Evolutionary conservation across 2,888 invertebrate genomes (phyloP).

Genomic region (Myathropa florea): DNA sequence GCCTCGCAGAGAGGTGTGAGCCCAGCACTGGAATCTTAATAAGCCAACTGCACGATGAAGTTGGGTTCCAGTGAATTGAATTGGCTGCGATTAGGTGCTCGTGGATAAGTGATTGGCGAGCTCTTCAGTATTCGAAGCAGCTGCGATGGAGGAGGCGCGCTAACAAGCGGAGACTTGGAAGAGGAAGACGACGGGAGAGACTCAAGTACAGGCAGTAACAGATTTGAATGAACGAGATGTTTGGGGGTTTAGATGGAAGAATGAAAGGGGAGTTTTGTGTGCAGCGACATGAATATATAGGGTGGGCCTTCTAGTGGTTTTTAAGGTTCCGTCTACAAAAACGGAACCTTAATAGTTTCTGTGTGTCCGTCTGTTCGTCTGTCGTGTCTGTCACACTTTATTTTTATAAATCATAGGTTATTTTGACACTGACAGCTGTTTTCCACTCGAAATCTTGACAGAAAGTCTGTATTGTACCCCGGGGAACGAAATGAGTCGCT

Average conservation of each 20-base stretch:
- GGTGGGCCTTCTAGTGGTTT: too few relatives aligned
- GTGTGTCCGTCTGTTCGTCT: too few relatives aligned
- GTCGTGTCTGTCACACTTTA: too few relatives aligned
- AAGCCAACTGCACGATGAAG: background rate
- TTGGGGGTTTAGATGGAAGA: background rate
- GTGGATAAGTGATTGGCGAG: constrained; percentile 8
- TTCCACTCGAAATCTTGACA: too few relatives aligned
- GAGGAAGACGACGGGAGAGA: background rate
- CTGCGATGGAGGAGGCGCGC: constrained; percentile 22
- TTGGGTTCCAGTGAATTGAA: constrained; percentile 12
- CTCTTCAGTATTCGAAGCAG: constrained; percentile 52
- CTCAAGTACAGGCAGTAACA: background rate
- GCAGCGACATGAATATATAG: too few relatives aligned
- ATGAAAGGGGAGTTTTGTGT: too few relatives aligned
- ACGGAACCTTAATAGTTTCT: too few relatives aligned
- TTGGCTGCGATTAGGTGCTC: background rate
- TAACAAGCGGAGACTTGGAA: background rate
- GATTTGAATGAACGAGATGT: background rate
- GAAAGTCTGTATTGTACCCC: too few relatives aligned
- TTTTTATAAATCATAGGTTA: too few relatives aligned
- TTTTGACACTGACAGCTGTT: too few relatives aligned
- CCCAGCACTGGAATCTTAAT: constrained; percentile 53
- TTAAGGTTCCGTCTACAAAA: too few relatives aligned
- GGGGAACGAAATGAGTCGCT: too few relatives aligned
- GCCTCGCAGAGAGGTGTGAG: constrained; percentile 44